Conservation (phyloP, 2,888 invertebrate species). For the Nomada goodeniana region DNA sequence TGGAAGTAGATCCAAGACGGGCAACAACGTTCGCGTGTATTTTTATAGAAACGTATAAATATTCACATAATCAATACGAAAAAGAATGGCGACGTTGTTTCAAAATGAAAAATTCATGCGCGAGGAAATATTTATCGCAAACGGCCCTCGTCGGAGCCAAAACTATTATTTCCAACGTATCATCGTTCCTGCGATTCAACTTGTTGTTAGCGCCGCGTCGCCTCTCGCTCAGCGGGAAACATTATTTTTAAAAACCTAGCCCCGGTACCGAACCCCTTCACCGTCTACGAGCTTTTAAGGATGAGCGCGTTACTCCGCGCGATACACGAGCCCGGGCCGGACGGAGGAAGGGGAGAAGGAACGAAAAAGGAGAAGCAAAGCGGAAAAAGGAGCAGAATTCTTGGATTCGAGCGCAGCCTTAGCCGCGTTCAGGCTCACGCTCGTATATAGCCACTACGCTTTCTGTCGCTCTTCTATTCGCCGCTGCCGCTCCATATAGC, state of each 20-base stretch:
- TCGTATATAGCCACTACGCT: conserved; percentile 60
- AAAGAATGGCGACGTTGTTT: too few species aligned
- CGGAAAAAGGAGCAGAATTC: conserved; percentile 49
- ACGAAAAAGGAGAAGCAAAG: conserved; percentile 2
- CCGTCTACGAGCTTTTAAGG: conserved; percentile 26
- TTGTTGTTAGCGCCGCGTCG: too few species aligned
- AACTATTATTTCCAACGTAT: too few species aligned
- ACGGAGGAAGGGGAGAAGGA: background rate
- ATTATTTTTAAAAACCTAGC: conserved; percentile 36
- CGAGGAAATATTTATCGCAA: too few species aligned
- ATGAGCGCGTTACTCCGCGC: conserved; percentile 34
- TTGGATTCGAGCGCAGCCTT: conserved; percentile 56
- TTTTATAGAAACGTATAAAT: background rate
- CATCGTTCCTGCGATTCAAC: too few species aligned
- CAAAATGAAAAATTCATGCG: too few species aligned
- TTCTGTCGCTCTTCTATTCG: conserved; percentile 63
- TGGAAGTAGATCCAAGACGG: too few species aligned
- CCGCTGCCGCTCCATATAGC: conserved; percentile 56
- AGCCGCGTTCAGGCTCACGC: conserved; percentile 44
- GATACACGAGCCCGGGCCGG: background rate
- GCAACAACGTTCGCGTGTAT: too few species aligned
- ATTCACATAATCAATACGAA: background rate
- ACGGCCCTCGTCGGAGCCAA: too few species aligned
- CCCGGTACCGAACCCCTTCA: background rate
- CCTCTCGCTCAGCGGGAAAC: background rate